These are phyloP conservation scores for Anisognathus igniventris DNA, from an alignment of 2,797 vertebrate species.

Conservation along the genomic window DNA sequence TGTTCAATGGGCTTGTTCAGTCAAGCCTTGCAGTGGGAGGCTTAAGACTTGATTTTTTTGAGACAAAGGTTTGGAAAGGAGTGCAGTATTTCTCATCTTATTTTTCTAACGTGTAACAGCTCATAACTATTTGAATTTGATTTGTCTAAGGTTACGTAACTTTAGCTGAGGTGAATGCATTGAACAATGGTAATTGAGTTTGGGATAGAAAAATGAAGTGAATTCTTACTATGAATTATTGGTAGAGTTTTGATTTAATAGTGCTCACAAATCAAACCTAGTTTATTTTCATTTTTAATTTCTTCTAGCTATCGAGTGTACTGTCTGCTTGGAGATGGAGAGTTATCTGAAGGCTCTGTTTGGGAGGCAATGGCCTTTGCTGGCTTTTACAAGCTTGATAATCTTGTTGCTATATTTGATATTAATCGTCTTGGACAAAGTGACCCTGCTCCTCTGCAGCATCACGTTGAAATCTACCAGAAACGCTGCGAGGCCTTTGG, in stretches of 20 bases:
- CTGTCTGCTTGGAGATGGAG: constrained; percentile 92
- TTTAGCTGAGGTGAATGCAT: background rate
- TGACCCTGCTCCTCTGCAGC: constrained; percentile 90
- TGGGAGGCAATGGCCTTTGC: constrained; percentile 99
- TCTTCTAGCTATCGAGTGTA: constrained; percentile 86
- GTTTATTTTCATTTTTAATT: background rate
- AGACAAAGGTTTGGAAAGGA: background rate
- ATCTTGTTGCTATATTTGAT: constrained; percentile 92
- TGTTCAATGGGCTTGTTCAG: background rate
- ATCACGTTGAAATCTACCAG: constrained; percentile 91
- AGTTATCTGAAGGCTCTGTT: constrained; percentile 92
- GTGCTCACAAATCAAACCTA: background rate
- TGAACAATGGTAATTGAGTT: background rate
- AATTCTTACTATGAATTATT: background rate
- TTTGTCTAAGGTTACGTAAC: background rate
- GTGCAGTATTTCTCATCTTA: background rate
- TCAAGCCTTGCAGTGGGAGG: background rate
- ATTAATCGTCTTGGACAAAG: constrained; percentile 95
- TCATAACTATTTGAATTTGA: background rate
- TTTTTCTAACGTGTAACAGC: background rate
- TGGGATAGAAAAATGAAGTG: background rate
- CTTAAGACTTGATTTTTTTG: background rate
- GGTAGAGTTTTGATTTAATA: background rate
- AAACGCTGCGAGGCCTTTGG: constrained; percentile 94
- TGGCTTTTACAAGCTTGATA: constrained; percentile 91